phyloP scores from a whole-genome alignment of 2,113 vertebrate genomes.

The Rhinoderma darwinii region DNA sequence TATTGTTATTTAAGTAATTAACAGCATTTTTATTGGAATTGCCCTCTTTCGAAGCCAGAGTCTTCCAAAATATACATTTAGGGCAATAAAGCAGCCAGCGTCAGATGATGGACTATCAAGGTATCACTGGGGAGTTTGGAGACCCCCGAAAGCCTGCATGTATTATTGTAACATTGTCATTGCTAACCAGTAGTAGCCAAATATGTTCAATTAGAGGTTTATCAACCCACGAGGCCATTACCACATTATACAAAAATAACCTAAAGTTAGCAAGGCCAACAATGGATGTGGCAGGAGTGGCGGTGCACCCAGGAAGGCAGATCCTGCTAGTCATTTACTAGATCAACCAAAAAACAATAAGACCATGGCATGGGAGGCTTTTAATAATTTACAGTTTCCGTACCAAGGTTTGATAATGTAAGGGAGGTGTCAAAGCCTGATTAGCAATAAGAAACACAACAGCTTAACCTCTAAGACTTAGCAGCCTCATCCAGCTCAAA shows the following conservation, averaged over 20 bases:
- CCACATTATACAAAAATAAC: neutral
- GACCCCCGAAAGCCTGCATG: too few relatives aligned
- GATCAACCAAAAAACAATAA: conserved; percentile 59
- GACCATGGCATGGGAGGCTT: conserved; percentile 73
- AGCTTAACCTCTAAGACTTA: conserved; percentile 85
- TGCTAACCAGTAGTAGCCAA: too few relatives aligned
- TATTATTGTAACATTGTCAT: too few relatives aligned
- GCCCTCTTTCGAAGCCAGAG: too few relatives aligned
- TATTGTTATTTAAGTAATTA: too few relatives aligned
- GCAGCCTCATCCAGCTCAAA: conserved; percentile 85
- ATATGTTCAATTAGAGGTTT: neutral
- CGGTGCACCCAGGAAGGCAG: neutral
- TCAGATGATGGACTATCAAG: too few relatives aligned
- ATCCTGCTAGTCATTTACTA: conserved; percentile 50
- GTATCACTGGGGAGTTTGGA: too few relatives aligned
- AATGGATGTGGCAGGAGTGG: neutral
- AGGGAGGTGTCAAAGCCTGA: conserved; percentile 85
- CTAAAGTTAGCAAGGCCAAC: neutral
- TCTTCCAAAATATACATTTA: too few relatives aligned
- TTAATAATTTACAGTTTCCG: conserved; percentile 82
- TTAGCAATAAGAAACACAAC: conserved; percentile 84
- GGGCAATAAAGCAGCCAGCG: too few relatives aligned
- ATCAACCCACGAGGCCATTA: neutral
- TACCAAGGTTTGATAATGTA: conserved; percentile 74
- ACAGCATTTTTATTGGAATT: too few relatives aligned